Evolutionary conservation across 2,888 invertebrate genomes (phyloP), one percentile per base, ranked within the genome.

Genomic region (Lasioglossum figueresi): DNA sequence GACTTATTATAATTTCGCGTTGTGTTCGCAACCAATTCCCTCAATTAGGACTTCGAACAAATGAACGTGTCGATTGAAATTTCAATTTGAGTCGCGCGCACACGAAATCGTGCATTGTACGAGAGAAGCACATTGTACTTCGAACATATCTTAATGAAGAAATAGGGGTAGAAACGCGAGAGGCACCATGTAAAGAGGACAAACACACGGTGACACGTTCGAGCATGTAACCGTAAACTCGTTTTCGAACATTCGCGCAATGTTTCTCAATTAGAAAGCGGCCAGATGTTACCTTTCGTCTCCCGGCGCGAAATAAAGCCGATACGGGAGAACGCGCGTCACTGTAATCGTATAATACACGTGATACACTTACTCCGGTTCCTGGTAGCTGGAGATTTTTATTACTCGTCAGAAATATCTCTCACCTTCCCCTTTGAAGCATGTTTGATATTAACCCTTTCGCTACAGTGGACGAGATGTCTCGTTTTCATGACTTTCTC

Each of bases 251-350:
- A 43, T 48, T 12, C 31, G 16, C 8, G 43, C 79, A 34, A 72
- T 79, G 14, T 79, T 79, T 84, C 37, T 76, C 72, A 84, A 84
- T 84, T 84, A 84, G 40, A 83, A 83, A 56, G 5, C 37, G 34
- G 37, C 66, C 45, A 19, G 37, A 45, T 59, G 75, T 56, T 34
- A 1, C 43, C 75, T 56, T 72, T 68, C 75, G 10, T 75, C 71
- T 79, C 45, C 6, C 40, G 37, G 1, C 14, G 63, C 37, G n/a
- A 23, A 4, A 59, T 14, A 34, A 48, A 77, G 27, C 16, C 66
- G 66, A 45, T 68, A 48, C 68, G 48, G 2, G 34, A 19, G 8
- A 19, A 27, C 34, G 10, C 40, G 40, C 48, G 27, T 77, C 34
- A 4, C 34, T 34, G 34, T 66, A 34, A 31, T 19, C 19, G 73